A percentile compares a stretch with the other conserved stretches of the same genome.
These are phyloP conservation scores for Metellina segmentata DNA, from an alignment of 2,888 invertebrate species.

Conservation along the genomic window DNA sequence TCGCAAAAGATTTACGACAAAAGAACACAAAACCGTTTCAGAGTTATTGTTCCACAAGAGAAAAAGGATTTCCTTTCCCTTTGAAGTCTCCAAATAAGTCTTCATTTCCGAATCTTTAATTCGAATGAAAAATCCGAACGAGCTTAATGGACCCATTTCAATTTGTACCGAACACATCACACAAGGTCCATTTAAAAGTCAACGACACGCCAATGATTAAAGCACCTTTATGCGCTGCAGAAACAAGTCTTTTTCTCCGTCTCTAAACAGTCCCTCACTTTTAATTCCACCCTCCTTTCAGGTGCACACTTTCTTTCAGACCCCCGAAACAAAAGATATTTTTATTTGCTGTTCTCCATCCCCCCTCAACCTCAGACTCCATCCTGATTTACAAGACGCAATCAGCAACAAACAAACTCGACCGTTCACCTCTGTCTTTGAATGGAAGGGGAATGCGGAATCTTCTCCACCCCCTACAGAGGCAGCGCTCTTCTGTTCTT, in stretches of 20 bases:
- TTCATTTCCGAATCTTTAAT: too few species aligned
- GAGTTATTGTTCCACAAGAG: too few species aligned
- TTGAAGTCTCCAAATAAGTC: too few species aligned
- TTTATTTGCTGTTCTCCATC: conserved; percentile 8
- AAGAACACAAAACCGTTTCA: too few species aligned
- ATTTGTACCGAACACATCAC: too few species aligned
- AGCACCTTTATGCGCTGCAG: neutral
- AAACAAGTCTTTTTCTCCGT: neutral
- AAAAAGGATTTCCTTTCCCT: too few species aligned
- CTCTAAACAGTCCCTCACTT: neutral
- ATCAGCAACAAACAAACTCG: conserved; percentile 35
- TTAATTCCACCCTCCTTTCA: conserved; percentile 8
- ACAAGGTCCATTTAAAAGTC: neutral
- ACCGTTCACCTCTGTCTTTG: neutral
- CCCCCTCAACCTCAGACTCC: neutral
- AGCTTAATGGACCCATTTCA: too few species aligned
- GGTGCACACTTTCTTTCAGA: neutral
- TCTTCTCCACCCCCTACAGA: conserved; percentile 17
- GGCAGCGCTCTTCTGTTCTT: conserved; percentile 19
- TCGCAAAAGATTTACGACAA: too few species aligned
- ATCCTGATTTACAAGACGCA: conserved; percentile 29
- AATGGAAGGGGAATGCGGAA: neutral
- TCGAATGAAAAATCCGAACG: too few species aligned
- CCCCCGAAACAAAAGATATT: conserved; percentile 20
- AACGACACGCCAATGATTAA: neutral